Evolutionary conservation across 2,113 vertebrate species (phyloP).

Genomic region (Cervus canadensis): DNA sequence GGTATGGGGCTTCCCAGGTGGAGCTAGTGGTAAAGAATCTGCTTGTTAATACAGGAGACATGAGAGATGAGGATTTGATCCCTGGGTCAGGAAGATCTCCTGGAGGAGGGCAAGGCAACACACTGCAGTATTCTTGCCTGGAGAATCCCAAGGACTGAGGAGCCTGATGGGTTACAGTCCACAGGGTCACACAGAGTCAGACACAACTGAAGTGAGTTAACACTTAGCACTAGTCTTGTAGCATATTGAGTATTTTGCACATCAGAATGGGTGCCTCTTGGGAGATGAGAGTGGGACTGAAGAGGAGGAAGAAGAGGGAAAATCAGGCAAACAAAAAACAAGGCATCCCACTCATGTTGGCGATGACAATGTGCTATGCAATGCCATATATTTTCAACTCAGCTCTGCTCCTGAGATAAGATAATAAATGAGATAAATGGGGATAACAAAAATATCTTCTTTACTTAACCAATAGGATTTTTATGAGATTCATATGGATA

Average conservation of each 20-base stretch:
- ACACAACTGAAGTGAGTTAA: neutral
- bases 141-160: neutral
- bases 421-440: neutral
- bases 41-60: neutral
- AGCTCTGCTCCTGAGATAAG: neutral
- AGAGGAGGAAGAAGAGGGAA: neutral
- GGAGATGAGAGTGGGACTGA: neutral
- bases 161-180: neutral
- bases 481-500: neutral
- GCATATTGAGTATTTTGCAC: neutral
- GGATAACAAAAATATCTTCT: neutral
- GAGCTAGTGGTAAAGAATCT: neutral
- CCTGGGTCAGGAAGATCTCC: neutral
- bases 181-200: neutral
- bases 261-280: neutral
- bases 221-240: neutral
- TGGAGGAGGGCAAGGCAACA: neutral
- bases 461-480: neutral
- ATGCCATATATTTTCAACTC: neutral
- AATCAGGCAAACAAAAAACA: neutral
- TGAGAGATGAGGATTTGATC: neutral
- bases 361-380: neutral
- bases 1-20: neutral
- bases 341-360: neutral
- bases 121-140: neutral